Evolutionary conservation across 2,888 invertebrate genomes (phyloP), one percentile per base, ranked within the genome.

Genomic region (Opisthograptis luteolata): DNA sequence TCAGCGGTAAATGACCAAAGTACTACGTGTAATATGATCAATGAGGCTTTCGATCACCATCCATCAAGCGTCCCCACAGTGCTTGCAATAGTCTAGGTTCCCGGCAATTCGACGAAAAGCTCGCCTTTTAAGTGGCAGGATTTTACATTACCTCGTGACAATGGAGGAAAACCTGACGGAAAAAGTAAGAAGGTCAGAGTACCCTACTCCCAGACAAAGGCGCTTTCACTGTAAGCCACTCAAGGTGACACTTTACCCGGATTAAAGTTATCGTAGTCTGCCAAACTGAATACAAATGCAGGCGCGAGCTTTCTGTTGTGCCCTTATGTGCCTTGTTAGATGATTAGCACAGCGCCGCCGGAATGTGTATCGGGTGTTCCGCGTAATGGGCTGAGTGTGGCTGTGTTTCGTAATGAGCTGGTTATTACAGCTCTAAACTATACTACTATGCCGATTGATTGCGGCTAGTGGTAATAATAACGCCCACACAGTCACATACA

Each of bases 261-360:
- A 88, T 87, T 89, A 87, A 88, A 86, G 84, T 88, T 89, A 89
- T 89, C 86, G 86, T 80, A 78, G 82, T 78, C 84, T 78, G 81
- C 84, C 87, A 84, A 85, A 86, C 88, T 84, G 89, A 90, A 88
- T 89, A 87, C 87, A 83, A 87, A 87, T 88, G 84, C 81, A 79
- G 71, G 71, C 66, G 70, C 66, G 70, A 55, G 62, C 60, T 60
- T 64, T 63, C 66, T 70, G 67, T 70, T 68, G 65, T 64, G 63
- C 66, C 67, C 64, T 62, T 65, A 56, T 71, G 67, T 68, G 68
- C 73, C 72, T 72, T 67, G 70, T 75, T 76, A 73, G 62, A 70
- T 74, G 71, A 76, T 78, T 76, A 76, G 70, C 62, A 60, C 42
- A 51, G 55, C 55, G 57, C 56, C 40, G 44, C 17, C 19, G 10